These are phyloP conservation scores for Diprion similis DNA, from an alignment of 1,140 invertebrate species.

Conservation along the genomic window DNA sequence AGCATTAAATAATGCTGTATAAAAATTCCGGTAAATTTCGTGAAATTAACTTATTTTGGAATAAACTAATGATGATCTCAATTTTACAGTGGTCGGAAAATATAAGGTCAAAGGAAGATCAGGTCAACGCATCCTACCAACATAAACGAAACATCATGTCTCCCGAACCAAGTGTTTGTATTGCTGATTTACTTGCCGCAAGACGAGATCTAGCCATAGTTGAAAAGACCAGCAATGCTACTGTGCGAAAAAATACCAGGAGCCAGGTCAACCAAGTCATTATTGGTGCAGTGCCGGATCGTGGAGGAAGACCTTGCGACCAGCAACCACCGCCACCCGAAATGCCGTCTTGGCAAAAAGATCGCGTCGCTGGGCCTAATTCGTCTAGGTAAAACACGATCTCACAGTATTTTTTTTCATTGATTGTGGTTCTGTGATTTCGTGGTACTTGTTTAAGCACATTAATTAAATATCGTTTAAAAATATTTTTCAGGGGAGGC, in stretches of 20 bases:
- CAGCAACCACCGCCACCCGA: constrained; percentile 91
- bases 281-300: constrained; percentile 83
- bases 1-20: constrained; percentile 17
- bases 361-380: constrained; percentile 47
- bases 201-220: constrained; percentile 82
- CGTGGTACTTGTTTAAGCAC: constrained; percentile 6
- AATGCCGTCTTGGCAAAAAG: constrained; percentile 92
- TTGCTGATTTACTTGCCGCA: constrained; percentile 81
- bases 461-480: constrained; percentile 15
- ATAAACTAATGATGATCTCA: constrained; percentile 22
- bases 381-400: constrained; percentile 33
- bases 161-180: constrained; percentile 68
- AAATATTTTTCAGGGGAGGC: constrained; percentile 27
- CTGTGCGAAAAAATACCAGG: constrained; percentile 80
- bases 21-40: background rate
- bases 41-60: constrained; percentile 12
- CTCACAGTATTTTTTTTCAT: constrained; percentile 20
- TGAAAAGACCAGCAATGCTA: constrained; percentile 87
- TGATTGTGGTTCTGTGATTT: constrained; percentile 16
- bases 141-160: constrained; percentile 71
- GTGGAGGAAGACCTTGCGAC: constrained; percentile 89
- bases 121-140: constrained; percentile 75
- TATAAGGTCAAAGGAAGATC: constrained; percentile 74
- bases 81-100: constrained; percentile 83
- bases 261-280: constrained; percentile 85